phyloP scores from a whole-genome alignment of 2,113 vertebrate genomes.

The Cyprinodon tularosa region DNA sequence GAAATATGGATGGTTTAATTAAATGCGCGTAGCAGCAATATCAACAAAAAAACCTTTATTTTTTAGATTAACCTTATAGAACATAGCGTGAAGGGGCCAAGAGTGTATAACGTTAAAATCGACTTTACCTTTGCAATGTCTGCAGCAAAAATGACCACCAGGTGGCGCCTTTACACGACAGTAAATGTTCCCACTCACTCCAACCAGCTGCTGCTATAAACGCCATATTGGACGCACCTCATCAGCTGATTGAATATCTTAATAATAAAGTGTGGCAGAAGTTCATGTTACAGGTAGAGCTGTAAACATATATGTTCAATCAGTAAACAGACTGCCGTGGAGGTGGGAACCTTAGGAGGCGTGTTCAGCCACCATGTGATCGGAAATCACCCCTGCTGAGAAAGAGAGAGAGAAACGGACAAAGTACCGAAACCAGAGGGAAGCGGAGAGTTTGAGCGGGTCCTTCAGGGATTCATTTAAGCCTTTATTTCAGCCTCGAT shows the following conservation, averaged over 20 bases:
- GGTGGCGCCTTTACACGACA: slow-evolving; percentile 1
- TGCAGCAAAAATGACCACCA: neutral
- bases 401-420: neutral
- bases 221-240: neutral
- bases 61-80: neutral
- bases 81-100: neutral
- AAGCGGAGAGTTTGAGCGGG: slow-evolving; percentile 33
- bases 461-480: neutral
- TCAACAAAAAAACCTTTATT: neutral
- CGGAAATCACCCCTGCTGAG: slow-evolving; percentile 50
- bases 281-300: no score
- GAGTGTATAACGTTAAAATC: no score
- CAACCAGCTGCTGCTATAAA: neutral
- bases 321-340: neutral
- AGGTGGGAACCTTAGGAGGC: neutral
- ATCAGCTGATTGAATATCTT: neutral
- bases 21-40: neutral
- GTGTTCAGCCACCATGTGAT: slow-evolving; percentile 49
- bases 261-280: neutral
- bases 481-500: neutral
- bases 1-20: neutral
- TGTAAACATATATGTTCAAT: neutral
- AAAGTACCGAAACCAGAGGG: slow-evolving; percentile 1
- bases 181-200: neutral
- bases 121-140: no score